Base-by-base conservation (phyloP, 1,140 invertebrate genomes). In the Pseudomyrmex concolor region DNA sequence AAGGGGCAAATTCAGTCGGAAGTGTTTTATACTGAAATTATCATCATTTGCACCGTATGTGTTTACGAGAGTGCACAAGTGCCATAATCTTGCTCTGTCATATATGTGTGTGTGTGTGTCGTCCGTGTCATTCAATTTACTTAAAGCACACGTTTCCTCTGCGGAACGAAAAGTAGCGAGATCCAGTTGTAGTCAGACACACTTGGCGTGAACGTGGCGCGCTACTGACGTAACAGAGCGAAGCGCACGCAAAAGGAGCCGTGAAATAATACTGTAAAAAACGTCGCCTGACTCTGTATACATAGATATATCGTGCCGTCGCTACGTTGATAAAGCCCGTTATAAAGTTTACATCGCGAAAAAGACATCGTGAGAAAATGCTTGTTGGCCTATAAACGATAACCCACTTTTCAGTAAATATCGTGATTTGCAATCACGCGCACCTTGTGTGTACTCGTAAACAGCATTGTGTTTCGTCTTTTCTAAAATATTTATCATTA, bases 111-210 rank as follows among this genome's bases (percentile, higher is more conserved):
- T 51, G 50, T 48, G 43, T 80, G 63, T 68, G 25, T 12, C 19
- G 55, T 84, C 9, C 50, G 74, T 77, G 73, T 80, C 55, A 78
- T 63, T 78, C 55, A 68, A 70, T 80, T 80, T 80, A 80, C 54
- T 54, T 57, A 71, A 80, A 71, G 64, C 54, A 57, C 19, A 34
- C 34, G 34, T 34, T 57, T 9, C 34, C 51, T 15, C 48, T 54
- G 54, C 34, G 64, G 25, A 57, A 78, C 64, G 43, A 15, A 48
- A 78, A 78, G 76, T 70, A 70, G 63, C 13, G 74, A 45, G 76
- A 83, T 80, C 54, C 84, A 74, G 83, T 88, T 88, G 78, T 81
- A 51, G 60, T 67, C 83, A 84, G 84, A 86, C 88, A 83, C 76
- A 71, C 45, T 67, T 60, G 34, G 78, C n/a, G 15, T 59, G 54